Conservation (phyloP, 1,140 invertebrate genomes). For the Spodoptera litura region DNA sequence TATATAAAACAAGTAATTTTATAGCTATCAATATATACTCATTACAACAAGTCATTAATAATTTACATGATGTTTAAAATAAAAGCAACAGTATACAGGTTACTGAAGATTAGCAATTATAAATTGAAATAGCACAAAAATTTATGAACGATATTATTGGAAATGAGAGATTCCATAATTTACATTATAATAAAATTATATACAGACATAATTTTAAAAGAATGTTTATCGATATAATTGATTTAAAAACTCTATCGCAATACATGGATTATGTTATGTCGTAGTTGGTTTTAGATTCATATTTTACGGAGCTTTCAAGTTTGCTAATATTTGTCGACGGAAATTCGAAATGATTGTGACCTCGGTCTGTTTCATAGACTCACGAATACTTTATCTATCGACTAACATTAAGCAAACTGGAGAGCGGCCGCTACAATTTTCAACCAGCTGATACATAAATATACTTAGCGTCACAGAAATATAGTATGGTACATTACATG, state of each 20-base stretch:
- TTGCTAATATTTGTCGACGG: not conserved
- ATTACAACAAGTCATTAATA: constrained; percentile 84
- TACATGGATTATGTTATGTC: not conserved
- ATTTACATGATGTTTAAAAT: constrained; percentile 82
- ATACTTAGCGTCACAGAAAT: constrained; percentile 18
- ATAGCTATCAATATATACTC: constrained; percentile 85
- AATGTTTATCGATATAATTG: constrained; percentile 71
- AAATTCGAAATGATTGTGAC: not conserved
- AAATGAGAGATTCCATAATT: constrained; percentile 84
- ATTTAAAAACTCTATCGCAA: constrained; percentile 36
- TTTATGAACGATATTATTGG: constrained; percentile 72
- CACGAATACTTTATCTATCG: not conserved
- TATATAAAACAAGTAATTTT: constrained; percentile 86
- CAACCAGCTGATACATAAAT: constrained; percentile 10
- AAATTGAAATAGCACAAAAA: constrained; percentile 75
- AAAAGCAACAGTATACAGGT: constrained; percentile 82
- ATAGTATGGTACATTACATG: constrained; percentile 7
- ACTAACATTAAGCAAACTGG: not conserved
- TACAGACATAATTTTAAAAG: constrained; percentile 69
- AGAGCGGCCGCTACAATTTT: not conserved
- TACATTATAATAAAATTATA: constrained; percentile 80
- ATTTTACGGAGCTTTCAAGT: not conserved
- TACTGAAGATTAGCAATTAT: constrained; percentile 75
- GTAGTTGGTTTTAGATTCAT: constrained; percentile 16
- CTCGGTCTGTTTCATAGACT: not conserved